Conservation (phyloP, 1,140 invertebrate species). For the Thrips palmi region DNA sequence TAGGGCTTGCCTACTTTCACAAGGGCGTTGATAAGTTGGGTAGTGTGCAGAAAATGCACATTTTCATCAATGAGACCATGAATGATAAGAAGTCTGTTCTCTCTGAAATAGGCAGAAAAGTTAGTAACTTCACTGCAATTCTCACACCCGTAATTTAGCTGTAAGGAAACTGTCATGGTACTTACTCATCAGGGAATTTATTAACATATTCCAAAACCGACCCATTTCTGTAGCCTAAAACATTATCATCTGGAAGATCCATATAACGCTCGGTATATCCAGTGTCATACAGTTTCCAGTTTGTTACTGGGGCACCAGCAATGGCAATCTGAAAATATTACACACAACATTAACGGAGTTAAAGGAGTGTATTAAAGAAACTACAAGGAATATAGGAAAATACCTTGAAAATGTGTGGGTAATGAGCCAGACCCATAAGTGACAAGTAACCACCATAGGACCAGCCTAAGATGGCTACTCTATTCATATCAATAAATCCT, state of each 20-base stretch:
- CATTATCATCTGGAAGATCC: constrained; percentile 72
- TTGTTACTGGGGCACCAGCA: constrained; percentile 92
- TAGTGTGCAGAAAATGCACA: constrained; percentile 96
- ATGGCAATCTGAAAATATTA: constrained; percentile 46
- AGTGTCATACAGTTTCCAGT: constrained; percentile 87
- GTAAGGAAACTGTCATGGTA: too few relatives aligned
- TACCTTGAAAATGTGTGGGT: constrained; percentile 68
- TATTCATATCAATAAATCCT: constrained; percentile 75
- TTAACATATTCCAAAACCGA: constrained; percentile 61
- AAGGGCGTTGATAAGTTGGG: constrained; percentile 72
- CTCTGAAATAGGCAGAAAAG: constrained; percentile 32
- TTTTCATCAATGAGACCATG: constrained; percentile 98
- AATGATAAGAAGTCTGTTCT: constrained; percentile 87
- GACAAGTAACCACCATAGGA: constrained; percentile 89
- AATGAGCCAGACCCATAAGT: constrained; percentile 65
- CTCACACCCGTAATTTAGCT: too few relatives aligned
- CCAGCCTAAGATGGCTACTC: constrained; percentile 95
- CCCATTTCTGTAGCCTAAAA: constrained; percentile 54
- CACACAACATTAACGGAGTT: constrained; percentile 13
- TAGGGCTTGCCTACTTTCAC: constrained; percentile 83
- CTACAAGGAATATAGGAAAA: constrained; percentile 6
- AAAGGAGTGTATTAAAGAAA: constrained; percentile 5
- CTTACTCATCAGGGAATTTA: constrained; percentile 79
- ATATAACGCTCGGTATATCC: constrained; percentile 97
- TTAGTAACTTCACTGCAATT: constrained; percentile 4